These are phyloP conservation scores for Galeruca laticollis DNA, from an alignment of 2,888 invertebrate genomes.

Conservation along the genomic window DNA sequence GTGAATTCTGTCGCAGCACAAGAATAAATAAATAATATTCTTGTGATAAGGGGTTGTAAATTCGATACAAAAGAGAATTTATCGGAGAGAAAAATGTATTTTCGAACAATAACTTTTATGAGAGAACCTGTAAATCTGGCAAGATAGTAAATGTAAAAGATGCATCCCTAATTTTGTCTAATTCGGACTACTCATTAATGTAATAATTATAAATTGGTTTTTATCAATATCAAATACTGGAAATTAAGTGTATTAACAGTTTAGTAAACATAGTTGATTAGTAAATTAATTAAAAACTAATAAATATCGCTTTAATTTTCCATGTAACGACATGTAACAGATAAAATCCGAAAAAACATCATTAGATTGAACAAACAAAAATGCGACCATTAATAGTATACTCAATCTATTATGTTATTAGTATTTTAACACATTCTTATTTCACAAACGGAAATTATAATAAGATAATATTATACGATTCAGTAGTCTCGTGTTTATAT, in stretches of 20 bases:
- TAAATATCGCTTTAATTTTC: conserved; percentile 15
- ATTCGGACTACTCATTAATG: not conserved
- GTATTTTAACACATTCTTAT: not conserved
- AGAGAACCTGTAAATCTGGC: not conserved
- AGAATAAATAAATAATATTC: too few species aligned
- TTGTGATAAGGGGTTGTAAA: too few species aligned
- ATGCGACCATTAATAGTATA: not conserved
- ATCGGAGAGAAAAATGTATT: too few species aligned
- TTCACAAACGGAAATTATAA: not conserved
- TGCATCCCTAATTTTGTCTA: not conserved
- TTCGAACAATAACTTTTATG: too few species aligned
- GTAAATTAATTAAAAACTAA: conserved; percentile 3
- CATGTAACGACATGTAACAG: not conserved
- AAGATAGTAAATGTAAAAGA: not conserved
- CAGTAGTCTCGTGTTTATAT: not conserved
- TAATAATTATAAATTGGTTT: not conserved
- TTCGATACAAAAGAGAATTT: too few species aligned
- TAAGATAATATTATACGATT: too few species aligned
- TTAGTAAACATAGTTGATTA: not conserved
- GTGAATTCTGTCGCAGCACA: too few species aligned
- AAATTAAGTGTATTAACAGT: not conserved
- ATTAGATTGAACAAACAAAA: not conserved
- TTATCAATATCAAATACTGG: not conserved
- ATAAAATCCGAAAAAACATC: not conserved
- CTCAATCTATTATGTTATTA: not conserved